Conservation (phyloP, 1,140 invertebrate genomes). For the Druon quercuslanigerum region DNA sequence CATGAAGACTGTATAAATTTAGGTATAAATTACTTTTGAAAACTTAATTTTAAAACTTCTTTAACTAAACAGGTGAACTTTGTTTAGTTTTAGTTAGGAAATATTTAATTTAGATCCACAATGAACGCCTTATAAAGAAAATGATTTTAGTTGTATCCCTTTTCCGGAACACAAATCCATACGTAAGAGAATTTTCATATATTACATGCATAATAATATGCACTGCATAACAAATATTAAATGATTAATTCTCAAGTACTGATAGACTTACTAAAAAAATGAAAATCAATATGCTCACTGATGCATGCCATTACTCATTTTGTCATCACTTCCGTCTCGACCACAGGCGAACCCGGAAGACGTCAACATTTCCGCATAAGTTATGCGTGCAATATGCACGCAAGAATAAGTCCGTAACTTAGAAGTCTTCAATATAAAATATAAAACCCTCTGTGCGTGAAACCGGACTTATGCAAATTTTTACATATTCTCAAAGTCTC, state of each 20-base stretch:
- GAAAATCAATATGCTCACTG: conserved; percentile 1
- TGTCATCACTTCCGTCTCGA: conserved; percentile 15
- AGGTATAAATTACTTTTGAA: too few relatives aligned
- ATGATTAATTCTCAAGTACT: neutral
- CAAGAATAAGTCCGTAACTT: neutral
- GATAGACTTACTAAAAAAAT: neutral
- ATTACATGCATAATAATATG: too few relatives aligned
- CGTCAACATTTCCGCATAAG: neutral
- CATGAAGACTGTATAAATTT: too few relatives aligned
- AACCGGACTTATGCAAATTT: neutral
- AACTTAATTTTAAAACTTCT: too few relatives aligned
- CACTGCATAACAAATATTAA: too few relatives aligned
- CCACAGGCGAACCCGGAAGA: conserved; percentile 3
- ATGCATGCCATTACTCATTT: neutral
- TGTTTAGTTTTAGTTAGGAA: too few relatives aligned
- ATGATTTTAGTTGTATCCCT: too few relatives aligned
- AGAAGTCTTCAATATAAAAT: neutral
- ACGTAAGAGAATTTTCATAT: too few relatives aligned
- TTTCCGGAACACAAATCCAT: too few relatives aligned
- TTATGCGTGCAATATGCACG: neutral
- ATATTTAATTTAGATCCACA: too few relatives aligned
- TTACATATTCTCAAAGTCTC: neutral
- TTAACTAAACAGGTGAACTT: too few relatives aligned
- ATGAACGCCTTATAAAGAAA: too few relatives aligned
- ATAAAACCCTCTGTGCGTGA: neutral